Evolutionary conservation across 2,888 invertebrate genomes (phyloP).

Genomic region (Aleiodes leptofemur): DNA sequence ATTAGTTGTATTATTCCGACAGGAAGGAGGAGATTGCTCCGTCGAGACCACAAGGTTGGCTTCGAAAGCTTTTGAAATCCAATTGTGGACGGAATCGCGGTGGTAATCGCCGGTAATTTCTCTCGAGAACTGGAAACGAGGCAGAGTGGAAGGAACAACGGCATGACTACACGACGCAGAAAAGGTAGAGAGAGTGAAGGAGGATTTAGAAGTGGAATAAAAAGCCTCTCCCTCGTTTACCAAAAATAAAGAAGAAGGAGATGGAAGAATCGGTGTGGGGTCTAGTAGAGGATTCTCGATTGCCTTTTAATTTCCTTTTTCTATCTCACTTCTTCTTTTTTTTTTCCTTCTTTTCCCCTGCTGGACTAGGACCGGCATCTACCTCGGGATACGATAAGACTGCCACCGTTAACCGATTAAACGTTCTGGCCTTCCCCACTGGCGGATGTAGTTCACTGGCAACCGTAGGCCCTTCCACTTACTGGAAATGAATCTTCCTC

Average conservation of each 20-base stretch:
- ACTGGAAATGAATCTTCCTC: constrained; percentile 40
- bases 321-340: neutral
- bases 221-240: constrained; percentile 40
- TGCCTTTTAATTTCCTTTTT: constrained; percentile 51
- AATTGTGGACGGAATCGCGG: constrained; percentile 47
- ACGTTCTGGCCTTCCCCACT: constrained; percentile 49
- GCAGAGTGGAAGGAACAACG: constrained; percentile 37
- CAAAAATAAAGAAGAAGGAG: constrained; percentile 40
- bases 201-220: constrained; percentile 18
- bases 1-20: constrained; percentile 30
- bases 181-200: constrained; percentile 12
- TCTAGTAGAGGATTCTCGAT: constrained; percentile 41
- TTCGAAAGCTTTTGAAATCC: constrained; percentile 46
- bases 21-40: constrained; percentile 16
- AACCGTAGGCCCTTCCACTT: constrained; percentile 28
- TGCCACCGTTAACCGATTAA: constrained; percentile 55
- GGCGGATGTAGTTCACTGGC: constrained; percentile 24
- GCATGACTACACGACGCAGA: neutral
- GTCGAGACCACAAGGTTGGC: constrained; percentile 34
- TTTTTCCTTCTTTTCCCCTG: neutral
- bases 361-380: constrained; percentile 37
- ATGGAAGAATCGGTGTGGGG: neutral
- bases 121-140: constrained; percentile 43
- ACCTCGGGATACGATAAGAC: constrained; percentile 45
- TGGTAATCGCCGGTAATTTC: constrained; percentile 49